Percentiles rank a stretch among this genome's conserved stretches.
Conservation (phyloP, 2,797 vertebrate genomes). For the Agapornis canus region DNA sequence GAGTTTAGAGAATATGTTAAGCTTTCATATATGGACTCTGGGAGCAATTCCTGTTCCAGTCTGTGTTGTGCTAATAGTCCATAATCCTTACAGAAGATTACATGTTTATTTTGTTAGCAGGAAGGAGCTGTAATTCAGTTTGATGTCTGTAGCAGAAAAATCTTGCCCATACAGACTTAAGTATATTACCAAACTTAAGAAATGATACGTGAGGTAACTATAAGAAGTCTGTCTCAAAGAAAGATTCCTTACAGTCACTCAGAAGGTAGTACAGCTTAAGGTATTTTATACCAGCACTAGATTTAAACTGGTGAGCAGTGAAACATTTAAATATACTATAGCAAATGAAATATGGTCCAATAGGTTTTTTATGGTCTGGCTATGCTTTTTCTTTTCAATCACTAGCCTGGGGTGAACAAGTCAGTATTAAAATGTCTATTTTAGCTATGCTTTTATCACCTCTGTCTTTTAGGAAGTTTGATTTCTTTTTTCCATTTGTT, state of each 20-base stretch:
- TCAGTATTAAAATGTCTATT: constrained; percentile 50
- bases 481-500: constrained; percentile 51
- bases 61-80: background rate
- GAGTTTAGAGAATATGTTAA: background rate
- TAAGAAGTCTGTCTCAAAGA: constrained; percentile 33
- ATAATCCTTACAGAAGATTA: background rate
- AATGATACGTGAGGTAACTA: constrained; percentile 4
- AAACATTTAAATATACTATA: constrained; percentile 66
- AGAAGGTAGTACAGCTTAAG: constrained; percentile 49
- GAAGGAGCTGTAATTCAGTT: background rate
- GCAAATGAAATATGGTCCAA: constrained; percentile 69
- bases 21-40: background rate
- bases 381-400: constrained; percentile 66
- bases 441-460: constrained; percentile 58
- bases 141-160: background rate
- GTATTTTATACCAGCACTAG: constrained; percentile 29
- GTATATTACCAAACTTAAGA: background rate
- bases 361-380: constrained; percentile 60
- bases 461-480: constrained; percentile 67
- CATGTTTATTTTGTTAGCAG: background rate
- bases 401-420: constrained; percentile 56
- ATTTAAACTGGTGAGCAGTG: constrained; percentile 55
- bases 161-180: background rate
- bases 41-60: background rate
- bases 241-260: constrained; percentile 17